Conservation (phyloP, 23 tunicate species). For the Clavelina lepadiformis region DNA sequence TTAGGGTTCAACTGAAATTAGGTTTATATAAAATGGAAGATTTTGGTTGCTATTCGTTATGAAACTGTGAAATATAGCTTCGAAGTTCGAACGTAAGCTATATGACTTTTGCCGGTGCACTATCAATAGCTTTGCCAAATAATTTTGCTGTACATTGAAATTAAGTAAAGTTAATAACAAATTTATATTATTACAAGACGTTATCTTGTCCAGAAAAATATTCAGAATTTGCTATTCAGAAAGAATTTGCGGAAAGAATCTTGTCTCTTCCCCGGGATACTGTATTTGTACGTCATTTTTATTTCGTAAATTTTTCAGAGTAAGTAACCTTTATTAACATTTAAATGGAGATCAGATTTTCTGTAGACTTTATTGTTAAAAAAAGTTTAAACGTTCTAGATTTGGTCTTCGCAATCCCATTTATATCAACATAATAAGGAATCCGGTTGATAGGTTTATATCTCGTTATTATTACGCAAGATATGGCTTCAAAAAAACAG, state of each 20-base stretch:
- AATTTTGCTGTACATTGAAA: too few relatives aligned
- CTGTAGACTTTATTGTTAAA: not conserved
- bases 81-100: too few relatives aligned
- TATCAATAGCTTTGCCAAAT: too few relatives aligned
- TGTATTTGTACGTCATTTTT: constrained; percentile 11
- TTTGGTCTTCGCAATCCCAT: constrained; percentile 2
- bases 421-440: constrained; percentile 26
- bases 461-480: constrained; percentile 15
- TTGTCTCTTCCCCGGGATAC: not conserved
- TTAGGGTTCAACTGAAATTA: too few relatives aligned
- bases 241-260: not conserved
- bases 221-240: constrained; percentile 1
- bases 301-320: constrained; percentile 14
- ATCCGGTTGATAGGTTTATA: constrained; percentile 21
- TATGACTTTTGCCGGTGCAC: too few relatives aligned
- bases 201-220: too few relatives aligned
- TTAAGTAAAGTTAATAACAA: too few relatives aligned
- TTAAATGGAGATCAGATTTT: not conserved
- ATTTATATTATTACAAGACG: too few relatives aligned
- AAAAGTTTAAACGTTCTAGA: constrained; percentile 1
- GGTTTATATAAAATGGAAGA: too few relatives aligned
- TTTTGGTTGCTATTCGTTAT: too few relatives aligned
- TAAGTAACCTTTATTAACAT: not conserved
- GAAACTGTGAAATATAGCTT: too few relatives aligned
- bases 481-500: constrained; percentile 24